A percentile compares a stretch with the other conserved stretches of the same genome.
Conservation (phyloP, 2,113 vertebrate genomes). For the Tetraodon nigroviridis region DNA sequence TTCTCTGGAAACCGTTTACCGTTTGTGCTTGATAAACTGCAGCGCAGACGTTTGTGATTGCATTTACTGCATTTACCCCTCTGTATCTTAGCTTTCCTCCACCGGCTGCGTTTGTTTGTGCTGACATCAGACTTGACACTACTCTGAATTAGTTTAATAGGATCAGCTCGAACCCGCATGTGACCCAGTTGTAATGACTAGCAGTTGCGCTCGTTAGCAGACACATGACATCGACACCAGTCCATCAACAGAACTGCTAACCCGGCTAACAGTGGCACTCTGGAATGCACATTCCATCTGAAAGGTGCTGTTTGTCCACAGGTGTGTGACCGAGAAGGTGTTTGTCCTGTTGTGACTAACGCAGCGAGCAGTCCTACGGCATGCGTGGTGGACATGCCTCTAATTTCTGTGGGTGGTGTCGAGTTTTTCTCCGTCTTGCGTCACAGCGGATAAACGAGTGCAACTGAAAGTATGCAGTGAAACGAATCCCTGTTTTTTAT, state of each 20-base stretch:
- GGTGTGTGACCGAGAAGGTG: too few relatives aligned
- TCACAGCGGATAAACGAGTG: too few relatives aligned
- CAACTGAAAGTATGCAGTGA: too few relatives aligned
- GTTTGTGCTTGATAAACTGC: conserved; percentile 27
- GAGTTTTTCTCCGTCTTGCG: too few relatives aligned
- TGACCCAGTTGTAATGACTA: conserved; percentile 28
- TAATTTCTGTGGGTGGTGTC: too few relatives aligned
- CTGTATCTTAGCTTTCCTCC: neutral
- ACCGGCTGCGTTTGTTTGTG: conserved; percentile 5
- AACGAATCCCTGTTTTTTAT: too few relatives aligned
- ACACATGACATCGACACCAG: conserved; percentile 20
- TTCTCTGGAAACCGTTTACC: conserved; percentile 6
- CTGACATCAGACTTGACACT: conserved; percentile 20
- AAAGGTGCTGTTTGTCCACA: too few relatives aligned
- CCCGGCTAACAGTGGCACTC: neutral
- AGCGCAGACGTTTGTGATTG: conserved; percentile 18
- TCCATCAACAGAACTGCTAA: conserved; percentile 9
- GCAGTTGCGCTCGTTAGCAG: conserved; percentile 25
- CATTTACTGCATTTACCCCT: conserved; percentile 1
- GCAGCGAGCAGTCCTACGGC: too few relatives aligned
- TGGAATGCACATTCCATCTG: too few relatives aligned
- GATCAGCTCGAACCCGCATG: conserved; percentile 25
- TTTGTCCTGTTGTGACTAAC: too few relatives aligned
- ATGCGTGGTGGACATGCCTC: too few relatives aligned
- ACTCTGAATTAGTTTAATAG: conserved; percentile 34